These are phyloP conservation scores for Philopotamus ludificatus DNA, from an alignment of 1,140 invertebrate genomes.

Conservation along the genomic window DNA sequence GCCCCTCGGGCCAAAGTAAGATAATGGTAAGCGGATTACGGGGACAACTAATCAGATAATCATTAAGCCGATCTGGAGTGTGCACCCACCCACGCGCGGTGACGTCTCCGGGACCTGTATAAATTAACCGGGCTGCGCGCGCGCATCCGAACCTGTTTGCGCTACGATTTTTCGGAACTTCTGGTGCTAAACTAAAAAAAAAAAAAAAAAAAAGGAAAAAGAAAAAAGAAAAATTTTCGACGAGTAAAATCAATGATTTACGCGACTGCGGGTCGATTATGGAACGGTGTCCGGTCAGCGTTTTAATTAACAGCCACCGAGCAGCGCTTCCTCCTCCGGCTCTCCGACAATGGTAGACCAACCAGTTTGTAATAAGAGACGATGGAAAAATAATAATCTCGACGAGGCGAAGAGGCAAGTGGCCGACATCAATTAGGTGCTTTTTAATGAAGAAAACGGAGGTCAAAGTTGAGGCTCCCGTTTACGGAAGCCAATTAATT, in stretches of 20 bases:
- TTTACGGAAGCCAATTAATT: conserved; percentile 41
- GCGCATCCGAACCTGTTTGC: too few species aligned
- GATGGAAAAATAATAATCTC: conserved; percentile 36
- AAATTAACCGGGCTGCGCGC: neutral
- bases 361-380: conserved; percentile 18
- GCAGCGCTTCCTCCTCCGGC: too few species aligned
- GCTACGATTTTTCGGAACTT: too few species aligned
- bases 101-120: neutral
- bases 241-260: neutral
- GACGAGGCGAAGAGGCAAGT: conserved; percentile 19
- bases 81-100: conserved; percentile 9
- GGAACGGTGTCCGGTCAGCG: conserved; percentile 6
- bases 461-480: conserved; percentile 41
- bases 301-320: conserved; percentile 33
- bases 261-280: neutral
- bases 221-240: too few species aligned
- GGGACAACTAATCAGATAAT: conserved; percentile 41
- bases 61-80: conserved; percentile 32
- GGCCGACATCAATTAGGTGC: conserved; percentile 34
- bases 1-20: conserved; percentile 27
- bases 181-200: too few species aligned
- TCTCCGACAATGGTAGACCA: conserved; percentile 11
- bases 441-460: conserved; percentile 27
- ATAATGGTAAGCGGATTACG: conserved; percentile 40
- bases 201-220: too few species aligned